Evolutionary conservation across 2,113 vertebrate species (phyloP).

Genomic region (Ochotona curzoniae): DNA sequence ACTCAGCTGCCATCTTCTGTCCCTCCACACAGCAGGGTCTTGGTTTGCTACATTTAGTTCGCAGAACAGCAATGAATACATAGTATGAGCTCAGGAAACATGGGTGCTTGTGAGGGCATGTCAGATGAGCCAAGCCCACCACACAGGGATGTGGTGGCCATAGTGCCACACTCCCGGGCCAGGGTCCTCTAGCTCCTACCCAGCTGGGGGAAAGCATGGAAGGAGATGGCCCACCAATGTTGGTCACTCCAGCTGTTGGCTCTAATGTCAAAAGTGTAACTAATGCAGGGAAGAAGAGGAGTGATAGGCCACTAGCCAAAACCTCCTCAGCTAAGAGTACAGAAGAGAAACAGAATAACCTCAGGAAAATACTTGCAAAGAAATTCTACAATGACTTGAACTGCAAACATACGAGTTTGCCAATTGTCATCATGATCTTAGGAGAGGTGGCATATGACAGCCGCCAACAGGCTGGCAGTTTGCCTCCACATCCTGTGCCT

Average conservation of each 20-base stretch:
- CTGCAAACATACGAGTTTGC: neutral
- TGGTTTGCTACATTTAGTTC: no score
- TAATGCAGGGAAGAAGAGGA: neutral
- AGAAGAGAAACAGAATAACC: neutral
- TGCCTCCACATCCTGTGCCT: neutral
- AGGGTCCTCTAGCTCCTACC: no score
- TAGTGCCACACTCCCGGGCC: neutral
- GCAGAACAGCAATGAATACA: fast-evolving
- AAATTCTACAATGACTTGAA: neutral
- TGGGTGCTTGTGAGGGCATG: neutral
- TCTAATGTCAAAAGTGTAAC: neutral
- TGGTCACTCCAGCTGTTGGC: neutral
- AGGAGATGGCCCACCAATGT: no score
- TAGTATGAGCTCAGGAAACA: neutral
- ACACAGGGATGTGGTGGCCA: neutral
- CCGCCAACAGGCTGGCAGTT: neutral
- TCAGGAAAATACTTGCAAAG: neutral
- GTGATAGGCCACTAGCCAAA: neutral
- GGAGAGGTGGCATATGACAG: neutral
- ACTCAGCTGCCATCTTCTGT: neutral
- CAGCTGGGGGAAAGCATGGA: no score
- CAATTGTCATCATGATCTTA: neutral
- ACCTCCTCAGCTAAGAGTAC: neutral
- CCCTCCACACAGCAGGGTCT: no score
- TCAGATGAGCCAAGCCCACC: no score